Evolutionary conservation across 2,797 vertebrate species (phyloP), one percentile per base, ranked within the genome.

Genomic region (Cossypha polioptera): DNA sequence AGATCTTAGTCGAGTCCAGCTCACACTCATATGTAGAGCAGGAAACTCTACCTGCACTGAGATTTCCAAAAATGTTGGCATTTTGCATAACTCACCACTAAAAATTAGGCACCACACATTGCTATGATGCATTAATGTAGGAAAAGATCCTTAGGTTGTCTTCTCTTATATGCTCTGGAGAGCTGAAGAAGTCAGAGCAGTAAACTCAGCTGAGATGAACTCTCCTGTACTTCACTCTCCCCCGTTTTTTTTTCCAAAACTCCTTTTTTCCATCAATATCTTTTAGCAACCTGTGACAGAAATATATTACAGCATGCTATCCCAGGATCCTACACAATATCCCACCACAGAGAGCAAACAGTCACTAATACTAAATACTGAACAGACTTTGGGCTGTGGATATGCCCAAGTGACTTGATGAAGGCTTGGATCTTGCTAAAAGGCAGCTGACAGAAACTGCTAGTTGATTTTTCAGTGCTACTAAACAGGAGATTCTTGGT

Each of bases 151-250:
- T 48, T 51, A 66, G 19, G 28, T 47, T 82, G 38, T 58, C 24
- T 72, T 85, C 43, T 63, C 62, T 80, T 11, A 28, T 35, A 57
- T 0, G 1, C 50, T 63, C 54, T 50, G 19, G 65, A 86, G 38
- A 54, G 45, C 12, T 83, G 16, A 72, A 71, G 58, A 77, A 83
- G 35, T 29, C 29, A 73, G 80, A 85, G 38, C 29, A 86, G 36
- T 18, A 92, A 94, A 84, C 38, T 62, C 67, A 73, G 48, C 29
- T 71, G 67, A 86, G 31, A 73, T 26, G 40, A 95, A 67, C 35
- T 79, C 24, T 14, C 18, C n/a, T 0, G 1, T 36, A 81, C 76
- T 93, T 74, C 2, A 3, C 1, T 18, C 5, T 16, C 4, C 2
- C 2, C 4, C 2, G 14, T 13, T 38, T 38, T 35, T 1, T 9